Percentiles rank a stretch among this genome's conserved stretches.
phyloP scores from a whole-genome alignment of 1,140 invertebrate species.

The Bombyx mandarina region DNA sequence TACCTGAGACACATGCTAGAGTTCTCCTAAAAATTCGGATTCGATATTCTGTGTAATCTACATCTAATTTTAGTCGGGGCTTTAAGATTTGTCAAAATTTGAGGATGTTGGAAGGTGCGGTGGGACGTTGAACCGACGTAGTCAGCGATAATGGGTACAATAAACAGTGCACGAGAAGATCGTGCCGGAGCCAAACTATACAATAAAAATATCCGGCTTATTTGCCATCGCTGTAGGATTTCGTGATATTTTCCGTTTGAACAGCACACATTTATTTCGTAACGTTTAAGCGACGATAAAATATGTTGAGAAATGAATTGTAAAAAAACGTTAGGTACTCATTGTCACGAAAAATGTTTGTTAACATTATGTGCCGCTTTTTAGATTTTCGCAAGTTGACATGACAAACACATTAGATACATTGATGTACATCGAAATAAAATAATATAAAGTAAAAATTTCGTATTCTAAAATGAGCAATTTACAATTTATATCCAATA shows the following conservation, averaged over 20 bases:
- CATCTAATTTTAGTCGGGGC: too few relatives aligned
- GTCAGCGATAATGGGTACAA: constrained; percentile 44
- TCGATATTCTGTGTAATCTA: too few relatives aligned
- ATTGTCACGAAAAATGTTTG: too few relatives aligned
- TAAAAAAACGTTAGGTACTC: not conserved
- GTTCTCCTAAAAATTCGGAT: too few relatives aligned
- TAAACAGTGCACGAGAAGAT: constrained; percentile 45
- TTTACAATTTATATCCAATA: too few relatives aligned
- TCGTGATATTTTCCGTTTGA: constrained; percentile 36
- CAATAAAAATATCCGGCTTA: constrained; percentile 48
- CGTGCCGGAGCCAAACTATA: constrained; percentile 45
- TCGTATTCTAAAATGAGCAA: too few relatives aligned
- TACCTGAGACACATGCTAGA: too few relatives aligned
- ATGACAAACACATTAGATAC: too few relatives aligned
- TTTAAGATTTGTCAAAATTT: constrained; percentile 17
- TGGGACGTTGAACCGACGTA: constrained; percentile 51
- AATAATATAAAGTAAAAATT: too few relatives aligned
- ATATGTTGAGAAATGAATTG: not conserved
- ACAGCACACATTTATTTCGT: constrained; percentile 20
- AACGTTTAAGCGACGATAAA: constrained; percentile 5
- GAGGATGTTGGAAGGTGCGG: constrained; percentile 18
- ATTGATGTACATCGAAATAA: too few relatives aligned
- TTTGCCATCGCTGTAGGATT: constrained; percentile 42
- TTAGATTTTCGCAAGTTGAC: too few relatives aligned
- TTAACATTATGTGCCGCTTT: too few relatives aligned